Percentiles rank a stretch among this genome's conserved stretches.
These are phyloP conservation scores for Hyperoplus lanceolatus DNA, from an alignment of 2,797 vertebrate genomes.

Conservation along the genomic window DNA sequence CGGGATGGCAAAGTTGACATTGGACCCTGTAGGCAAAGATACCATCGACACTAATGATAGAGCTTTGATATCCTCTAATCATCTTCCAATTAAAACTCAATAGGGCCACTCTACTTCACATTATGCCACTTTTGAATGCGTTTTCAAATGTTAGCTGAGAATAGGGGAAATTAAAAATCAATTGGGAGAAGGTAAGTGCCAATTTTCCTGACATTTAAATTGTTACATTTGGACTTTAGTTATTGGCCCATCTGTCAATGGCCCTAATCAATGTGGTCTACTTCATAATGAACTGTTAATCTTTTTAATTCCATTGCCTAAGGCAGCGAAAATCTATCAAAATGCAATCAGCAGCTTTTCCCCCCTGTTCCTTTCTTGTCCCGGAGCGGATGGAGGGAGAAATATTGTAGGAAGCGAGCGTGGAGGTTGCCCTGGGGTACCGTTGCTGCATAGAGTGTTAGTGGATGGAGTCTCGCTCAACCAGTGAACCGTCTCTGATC, in stretches of 20 bases:
- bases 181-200: slow-evolving; percentile 78
- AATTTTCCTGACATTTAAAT: slow-evolving; percentile 83
- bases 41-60: slow-evolving; percentile 58
- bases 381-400: slow-evolving; percentile 66
- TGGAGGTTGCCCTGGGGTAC: slow-evolving; percentile 77
- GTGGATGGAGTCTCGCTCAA: slow-evolving; percentile 80
- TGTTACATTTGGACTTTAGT: slow-evolving; percentile 84
- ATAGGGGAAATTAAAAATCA: slow-evolving; percentile 79
- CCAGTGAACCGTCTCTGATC: slow-evolving; percentile 87
- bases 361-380: slow-evolving; percentile 62
- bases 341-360: slow-evolving; percentile 83
- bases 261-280: slow-evolving; percentile 83
- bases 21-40: slow-evolving; percentile 60
- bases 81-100: slow-evolving; percentile 67
- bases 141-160: slow-evolving; percentile 78
- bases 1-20: slow-evolving; percentile 57
- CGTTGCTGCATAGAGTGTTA: slow-evolving; percentile 76
- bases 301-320: slow-evolving; percentile 87
- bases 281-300: slow-evolving; percentile 89
- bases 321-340: slow-evolving; percentile 87
- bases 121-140: slow-evolving; percentile 64
- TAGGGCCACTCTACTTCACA: slow-evolving; percentile 63
- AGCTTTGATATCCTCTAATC: slow-evolving; percentile 67
- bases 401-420: slow-evolving; percentile 65
- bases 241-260: slow-evolving; percentile 83